These are phyloP conservation scores for Agelas oroides DNA, from an alignment of 37 sponge, comb jelly and placozoan species.

Conservation along the genomic window DNA sequence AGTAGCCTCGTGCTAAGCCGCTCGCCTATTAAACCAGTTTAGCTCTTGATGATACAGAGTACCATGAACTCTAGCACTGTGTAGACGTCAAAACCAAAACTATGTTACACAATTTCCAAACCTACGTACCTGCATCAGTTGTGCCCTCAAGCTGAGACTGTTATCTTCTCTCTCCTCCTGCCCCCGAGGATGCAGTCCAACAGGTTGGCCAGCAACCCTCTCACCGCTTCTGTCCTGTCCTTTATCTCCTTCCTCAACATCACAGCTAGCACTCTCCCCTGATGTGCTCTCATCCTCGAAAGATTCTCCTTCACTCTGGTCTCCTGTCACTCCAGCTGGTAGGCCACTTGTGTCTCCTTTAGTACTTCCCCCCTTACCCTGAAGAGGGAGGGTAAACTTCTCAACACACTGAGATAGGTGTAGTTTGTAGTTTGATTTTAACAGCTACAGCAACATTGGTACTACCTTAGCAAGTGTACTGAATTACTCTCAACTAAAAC, in stretches of 20 bases:
- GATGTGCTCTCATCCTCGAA: slow-evolving; percentile 15
- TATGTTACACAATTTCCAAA: too few species aligned
- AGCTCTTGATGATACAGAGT: too few species aligned
- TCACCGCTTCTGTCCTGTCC: background rate
- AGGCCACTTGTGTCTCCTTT: background rate
- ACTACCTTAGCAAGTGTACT: too few species aligned
- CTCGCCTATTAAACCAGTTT: too few species aligned
- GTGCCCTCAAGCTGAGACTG: slow-evolving; percentile 55
- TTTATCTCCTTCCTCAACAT: background rate
- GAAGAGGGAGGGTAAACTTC: background rate
- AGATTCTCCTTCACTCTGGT: slow-evolving; percentile 7
- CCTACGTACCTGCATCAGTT: slow-evolving; percentile 23
- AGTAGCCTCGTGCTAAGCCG: too few species aligned
- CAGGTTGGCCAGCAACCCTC: slow-evolving; percentile 1
- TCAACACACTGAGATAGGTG: too few species aligned
- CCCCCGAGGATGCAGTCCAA: background rate
- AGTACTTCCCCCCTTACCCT: background rate
- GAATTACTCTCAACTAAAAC: too few species aligned
- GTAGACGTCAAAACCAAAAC: too few species aligned
- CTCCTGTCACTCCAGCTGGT: background rate
- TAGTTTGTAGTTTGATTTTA: too few species aligned
- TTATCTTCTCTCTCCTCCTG: background rate
- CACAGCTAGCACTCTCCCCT: background rate
- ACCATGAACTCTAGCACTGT: too few species aligned
- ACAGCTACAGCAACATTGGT: too few species aligned